Evolutionary conservation across 2,113 vertebrate species (phyloP).

Genomic region (Panurus biarmicus): DNA sequence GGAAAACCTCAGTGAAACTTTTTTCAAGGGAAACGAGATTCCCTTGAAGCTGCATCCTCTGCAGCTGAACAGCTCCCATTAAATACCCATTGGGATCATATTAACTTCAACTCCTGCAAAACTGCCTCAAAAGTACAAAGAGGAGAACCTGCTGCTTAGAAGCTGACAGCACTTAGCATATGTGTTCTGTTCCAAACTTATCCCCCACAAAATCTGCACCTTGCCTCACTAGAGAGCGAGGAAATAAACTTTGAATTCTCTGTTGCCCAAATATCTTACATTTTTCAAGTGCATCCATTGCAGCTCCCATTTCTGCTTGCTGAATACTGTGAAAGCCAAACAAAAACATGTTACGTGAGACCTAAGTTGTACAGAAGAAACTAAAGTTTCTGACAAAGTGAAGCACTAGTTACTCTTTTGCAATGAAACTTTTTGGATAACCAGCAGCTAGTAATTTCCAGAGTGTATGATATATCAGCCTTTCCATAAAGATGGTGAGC

Average conservation of each 20-base stretch:
- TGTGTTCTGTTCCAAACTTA: neutral
- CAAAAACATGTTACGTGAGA: neutral
- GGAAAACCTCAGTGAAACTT: neutral
- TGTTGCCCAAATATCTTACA: constrained; percentile 77
- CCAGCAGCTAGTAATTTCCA: neutral
- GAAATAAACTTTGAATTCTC: neutral
- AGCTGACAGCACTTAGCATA: neutral
- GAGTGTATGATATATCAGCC: neutral
- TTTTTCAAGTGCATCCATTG: constrained; percentile 98
- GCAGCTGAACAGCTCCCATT: neutral
- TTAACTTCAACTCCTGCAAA: neutral
- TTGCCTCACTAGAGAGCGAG: neutral
- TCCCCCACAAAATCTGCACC: neutral
- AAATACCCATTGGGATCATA: neutral
- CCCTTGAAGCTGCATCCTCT: neutral
- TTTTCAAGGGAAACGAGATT: no score
- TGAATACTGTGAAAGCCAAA: constrained; percentile 84
- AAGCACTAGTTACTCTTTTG: neutral
- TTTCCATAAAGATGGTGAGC: neutral
- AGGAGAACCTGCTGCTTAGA: neutral
- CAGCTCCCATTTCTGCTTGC: constrained; percentile 98
- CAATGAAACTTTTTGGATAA: constrained; percentile 8
- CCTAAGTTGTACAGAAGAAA: neutral
- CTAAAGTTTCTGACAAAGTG: neutral
- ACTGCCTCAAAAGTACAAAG: neutral